phyloP scores from a whole-genome alignment of 2,797 vertebrate genomes.

The Gymnopithys bicolor region DNA sequence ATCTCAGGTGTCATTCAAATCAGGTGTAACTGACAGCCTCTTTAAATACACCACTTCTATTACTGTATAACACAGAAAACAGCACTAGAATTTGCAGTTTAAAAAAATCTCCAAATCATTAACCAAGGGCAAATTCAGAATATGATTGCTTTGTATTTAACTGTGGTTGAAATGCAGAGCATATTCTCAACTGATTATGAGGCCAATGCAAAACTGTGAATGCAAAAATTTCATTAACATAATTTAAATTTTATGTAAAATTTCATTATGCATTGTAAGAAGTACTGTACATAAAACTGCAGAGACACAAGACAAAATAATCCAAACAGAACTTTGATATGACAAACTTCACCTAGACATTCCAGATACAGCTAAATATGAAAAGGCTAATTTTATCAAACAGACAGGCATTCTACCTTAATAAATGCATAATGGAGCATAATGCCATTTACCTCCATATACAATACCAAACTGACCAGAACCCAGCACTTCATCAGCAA shows the following conservation, averaged over 20 bases:
- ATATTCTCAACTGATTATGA: not conserved
- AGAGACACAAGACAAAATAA: not conserved
- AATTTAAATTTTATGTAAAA: too few species aligned
- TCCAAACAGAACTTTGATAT: not conserved
- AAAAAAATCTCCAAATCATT: not conserved
- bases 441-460: conserved; percentile 88
- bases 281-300: not conserved
- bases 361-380: not conserved
- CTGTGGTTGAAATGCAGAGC: not conserved
- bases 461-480: conserved; percentile 98
- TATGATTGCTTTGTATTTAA: not conserved
- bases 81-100: not conserved
- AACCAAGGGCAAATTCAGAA: not conserved
- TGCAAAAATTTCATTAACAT: not conserved
- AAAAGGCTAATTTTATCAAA: not conserved
- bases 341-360: not conserved
- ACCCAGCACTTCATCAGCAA: conserved; percentile 96
- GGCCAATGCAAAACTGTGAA: not conserved
- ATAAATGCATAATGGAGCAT: not conserved
- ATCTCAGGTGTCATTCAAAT: not conserved
- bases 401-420: not conserved
- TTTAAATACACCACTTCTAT: not conserved
- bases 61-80: not conserved
- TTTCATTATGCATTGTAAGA: not conserved
- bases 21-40: not conserved